Conservation (phyloP, 1,140 invertebrate genomes). For the Caerostris darwini region DNA sequence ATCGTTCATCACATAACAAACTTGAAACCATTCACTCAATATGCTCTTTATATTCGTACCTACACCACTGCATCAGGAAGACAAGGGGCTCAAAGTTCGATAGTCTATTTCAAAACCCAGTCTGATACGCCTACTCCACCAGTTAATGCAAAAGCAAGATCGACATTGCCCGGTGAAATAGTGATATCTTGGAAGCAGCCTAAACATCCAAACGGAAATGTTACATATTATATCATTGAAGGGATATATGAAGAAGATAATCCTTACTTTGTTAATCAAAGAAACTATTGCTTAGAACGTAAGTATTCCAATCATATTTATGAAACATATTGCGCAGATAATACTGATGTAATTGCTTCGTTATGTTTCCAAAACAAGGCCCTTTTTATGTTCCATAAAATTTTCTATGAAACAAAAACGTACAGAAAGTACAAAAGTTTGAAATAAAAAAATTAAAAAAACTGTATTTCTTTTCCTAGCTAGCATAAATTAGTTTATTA, state of each 20-base stretch:
- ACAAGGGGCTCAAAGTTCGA: constrained; percentile 86
- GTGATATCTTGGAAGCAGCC: constrained; percentile 90
- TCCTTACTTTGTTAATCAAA: constrained; percentile 83
- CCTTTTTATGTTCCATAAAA: too few relatives aligned
- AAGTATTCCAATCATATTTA: constrained; percentile 78
- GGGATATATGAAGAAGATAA: constrained; percentile 83
- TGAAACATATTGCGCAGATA: too few relatives aligned
- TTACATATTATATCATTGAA: constrained; percentile 89
- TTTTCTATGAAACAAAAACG: too few relatives aligned
- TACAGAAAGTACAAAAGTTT: too few relatives aligned
- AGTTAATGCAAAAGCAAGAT: constrained; percentile 84
- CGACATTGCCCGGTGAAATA: constrained; percentile 85
- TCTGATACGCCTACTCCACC: constrained; percentile 88
- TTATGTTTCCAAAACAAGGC: too few relatives aligned
- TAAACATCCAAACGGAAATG: constrained; percentile 88
- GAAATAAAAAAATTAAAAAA: too few relatives aligned
- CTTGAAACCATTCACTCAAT: constrained; percentile 91
- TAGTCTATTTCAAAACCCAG: constrained; percentile 90
- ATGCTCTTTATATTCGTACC: constrained; percentile 94
- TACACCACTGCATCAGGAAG: constrained; percentile 91
- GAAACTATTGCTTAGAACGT: constrained; percentile 87
- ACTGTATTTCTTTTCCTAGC: too few relatives aligned
- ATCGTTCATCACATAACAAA: constrained; percentile 84
- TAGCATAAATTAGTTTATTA: too few relatives aligned
- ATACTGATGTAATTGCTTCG: too few relatives aligned